Conservation (phyloP, 2,113 vertebrate species). For the Struthidea cinerea region DNA sequence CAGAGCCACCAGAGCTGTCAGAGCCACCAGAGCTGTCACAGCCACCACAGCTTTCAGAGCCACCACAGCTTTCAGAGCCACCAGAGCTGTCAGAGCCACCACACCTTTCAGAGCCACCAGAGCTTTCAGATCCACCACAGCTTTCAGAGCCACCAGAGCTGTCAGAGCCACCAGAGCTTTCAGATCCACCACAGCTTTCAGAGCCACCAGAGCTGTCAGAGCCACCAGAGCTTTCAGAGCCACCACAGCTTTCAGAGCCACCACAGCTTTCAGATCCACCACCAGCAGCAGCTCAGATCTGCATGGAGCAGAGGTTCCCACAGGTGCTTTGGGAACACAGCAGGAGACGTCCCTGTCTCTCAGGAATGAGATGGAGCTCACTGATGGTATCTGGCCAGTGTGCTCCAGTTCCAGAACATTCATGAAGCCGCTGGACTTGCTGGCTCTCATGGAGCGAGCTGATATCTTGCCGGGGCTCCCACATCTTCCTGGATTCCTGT, state of each 20-base stretch:
- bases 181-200: too few species aligned
- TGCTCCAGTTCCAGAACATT: background rate
- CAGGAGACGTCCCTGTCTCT: background rate
- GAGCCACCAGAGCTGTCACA: too few species aligned
- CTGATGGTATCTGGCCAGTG: background rate
- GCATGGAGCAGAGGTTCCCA: background rate
- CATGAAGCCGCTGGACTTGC: background rate
- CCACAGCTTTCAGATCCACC: background rate
- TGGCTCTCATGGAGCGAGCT: background rate
- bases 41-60: too few species aligned
- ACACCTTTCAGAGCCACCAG: background rate
- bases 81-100: too few species aligned
- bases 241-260: background rate
- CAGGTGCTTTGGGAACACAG: background rate
- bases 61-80: too few species aligned
- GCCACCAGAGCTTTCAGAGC: accelerated
- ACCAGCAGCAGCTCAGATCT: background rate
- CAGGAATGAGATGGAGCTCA: background rate
- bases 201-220: background rate
- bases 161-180: background rate
- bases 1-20: too few species aligned
- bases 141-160: background rate
- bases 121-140: background rate
- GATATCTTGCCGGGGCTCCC: background rate
- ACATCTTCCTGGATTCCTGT: background rate